phyloP scores from a whole-genome alignment of 2,888 invertebrate genomes.

The Ornithoptera priamus region DNA sequence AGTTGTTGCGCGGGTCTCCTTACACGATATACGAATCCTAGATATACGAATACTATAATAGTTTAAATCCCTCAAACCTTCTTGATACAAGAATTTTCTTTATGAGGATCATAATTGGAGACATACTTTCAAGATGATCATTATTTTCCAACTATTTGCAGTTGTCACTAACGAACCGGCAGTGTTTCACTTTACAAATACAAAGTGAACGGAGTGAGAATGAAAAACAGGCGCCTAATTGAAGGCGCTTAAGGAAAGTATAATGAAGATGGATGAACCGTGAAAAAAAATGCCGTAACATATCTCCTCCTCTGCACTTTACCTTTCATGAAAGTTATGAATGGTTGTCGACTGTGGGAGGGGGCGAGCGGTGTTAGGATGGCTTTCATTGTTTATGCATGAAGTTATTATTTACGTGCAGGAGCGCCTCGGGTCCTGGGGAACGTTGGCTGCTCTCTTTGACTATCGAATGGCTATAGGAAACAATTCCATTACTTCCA shows the following conservation, averaged over 20 bases:
- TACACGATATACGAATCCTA: no score
- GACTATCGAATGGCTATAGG: constrained; percentile 9
- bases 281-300: constrained; percentile 23
- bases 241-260: constrained; percentile 21
- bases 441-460: constrained; percentile 31
- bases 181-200: constrained; percentile 18
- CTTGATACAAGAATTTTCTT: no score
- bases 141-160: neutral
- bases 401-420: constrained; percentile 68
- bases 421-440: constrained; percentile 33
- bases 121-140: no score
- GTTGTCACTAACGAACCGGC: neutral
- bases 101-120: no score
- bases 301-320: constrained; percentile 30
- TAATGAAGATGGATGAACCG: constrained; percentile 26
- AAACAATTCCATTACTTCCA: constrained; percentile 8
- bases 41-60: no score
- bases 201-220: constrained; percentile 1
- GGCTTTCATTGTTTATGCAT: constrained; percentile 67
- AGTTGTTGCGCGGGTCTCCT: no score
- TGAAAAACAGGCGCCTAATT: constrained; percentile 22
- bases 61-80: no score
- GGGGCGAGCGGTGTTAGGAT: constrained; percentile 44
- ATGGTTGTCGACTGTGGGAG: constrained; percentile 47
- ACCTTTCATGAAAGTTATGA: constrained; percentile 50